Conservation (phyloP, 2,113 vertebrate genomes). For the Pteropus alecto region DNA sequence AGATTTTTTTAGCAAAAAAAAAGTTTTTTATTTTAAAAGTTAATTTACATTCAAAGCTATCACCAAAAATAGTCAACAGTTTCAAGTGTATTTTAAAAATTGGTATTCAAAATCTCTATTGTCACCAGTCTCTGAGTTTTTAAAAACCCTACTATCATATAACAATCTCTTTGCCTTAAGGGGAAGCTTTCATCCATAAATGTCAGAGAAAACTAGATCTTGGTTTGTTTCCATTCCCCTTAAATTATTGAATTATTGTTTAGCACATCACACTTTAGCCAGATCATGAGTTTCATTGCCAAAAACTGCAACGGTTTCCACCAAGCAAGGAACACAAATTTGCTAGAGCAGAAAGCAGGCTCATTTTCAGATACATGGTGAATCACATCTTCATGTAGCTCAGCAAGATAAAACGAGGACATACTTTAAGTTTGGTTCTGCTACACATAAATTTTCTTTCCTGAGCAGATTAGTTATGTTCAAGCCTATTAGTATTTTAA, state of each 20-base stretch:
- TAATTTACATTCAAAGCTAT: constrained; percentile 26
- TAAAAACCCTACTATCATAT: not conserved
- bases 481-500: not conserved
- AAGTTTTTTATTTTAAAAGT: not conserved
- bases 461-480: not conserved
- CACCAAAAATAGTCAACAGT: not conserved
- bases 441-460: not conserved
- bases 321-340: not conserved
- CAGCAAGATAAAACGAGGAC: not conserved
- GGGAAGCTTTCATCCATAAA: not conserved
- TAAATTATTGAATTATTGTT: not conserved
- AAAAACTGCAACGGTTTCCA: not conserved
- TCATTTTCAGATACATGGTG: not conserved
- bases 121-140: not conserved
- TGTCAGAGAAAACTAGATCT: not conserved
- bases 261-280: not conserved
- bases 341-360: not conserved
- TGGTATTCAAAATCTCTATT: not conserved
- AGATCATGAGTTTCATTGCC: not conserved
- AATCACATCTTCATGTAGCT: not conserved
- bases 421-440: not conserved
- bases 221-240: constrained; percentile 11
- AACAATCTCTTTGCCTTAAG: not conserved
- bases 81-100: not conserved
- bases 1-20: not conserved